Evolutionary conservation across 2,888 invertebrate species (phyloP).

Genomic region (Phasia obesa): DNA sequence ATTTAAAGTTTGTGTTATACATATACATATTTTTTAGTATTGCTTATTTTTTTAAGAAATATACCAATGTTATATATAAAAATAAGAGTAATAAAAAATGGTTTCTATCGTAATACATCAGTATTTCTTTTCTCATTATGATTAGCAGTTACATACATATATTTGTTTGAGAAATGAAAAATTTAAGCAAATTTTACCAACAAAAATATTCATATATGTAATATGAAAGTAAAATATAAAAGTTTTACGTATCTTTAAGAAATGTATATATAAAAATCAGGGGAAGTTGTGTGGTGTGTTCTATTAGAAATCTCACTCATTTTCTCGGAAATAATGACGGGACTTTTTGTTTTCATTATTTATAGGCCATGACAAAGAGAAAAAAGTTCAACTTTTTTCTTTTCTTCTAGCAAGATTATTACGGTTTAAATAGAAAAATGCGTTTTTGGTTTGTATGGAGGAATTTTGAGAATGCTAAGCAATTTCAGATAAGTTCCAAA

Average conservation of each 20-base stretch:
- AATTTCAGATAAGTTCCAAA: slow-evolving; percentile 67
- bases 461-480: slow-evolving; percentile 63
- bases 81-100: slow-evolving; percentile 11
- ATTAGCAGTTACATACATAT: no score
- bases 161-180: no score
- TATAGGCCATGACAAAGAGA: neutral
- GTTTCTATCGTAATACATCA: slow-evolving; percentile 26
- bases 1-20: neutral
- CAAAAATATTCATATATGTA: no score
- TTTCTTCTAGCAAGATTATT: slow-evolving; percentile 31
- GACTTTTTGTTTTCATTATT: neutral
- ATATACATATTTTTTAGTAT: slow-evolving; percentile 36
- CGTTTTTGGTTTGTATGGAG: slow-evolving; percentile 1
- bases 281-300: slow-evolving; percentile 49
- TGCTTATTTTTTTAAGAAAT: slow-evolving; percentile 42
- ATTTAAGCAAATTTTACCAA: no score
- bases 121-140: no score
- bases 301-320: slow-evolving; percentile 59
- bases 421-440: slow-evolving; percentile 2
- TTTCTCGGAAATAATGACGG: slow-evolving; percentile 45
- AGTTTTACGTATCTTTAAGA: no score
- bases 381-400: slow-evolving; percentile 48
- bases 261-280: slow-evolving; percentile 24
- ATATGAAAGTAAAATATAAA: no score
- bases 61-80: slow-evolving; percentile 28